These are phyloP conservation scores for Myotis pilosus DNA, from an alignment of 2,797 vertebrate genomes.

Conservation along the genomic window DNA sequence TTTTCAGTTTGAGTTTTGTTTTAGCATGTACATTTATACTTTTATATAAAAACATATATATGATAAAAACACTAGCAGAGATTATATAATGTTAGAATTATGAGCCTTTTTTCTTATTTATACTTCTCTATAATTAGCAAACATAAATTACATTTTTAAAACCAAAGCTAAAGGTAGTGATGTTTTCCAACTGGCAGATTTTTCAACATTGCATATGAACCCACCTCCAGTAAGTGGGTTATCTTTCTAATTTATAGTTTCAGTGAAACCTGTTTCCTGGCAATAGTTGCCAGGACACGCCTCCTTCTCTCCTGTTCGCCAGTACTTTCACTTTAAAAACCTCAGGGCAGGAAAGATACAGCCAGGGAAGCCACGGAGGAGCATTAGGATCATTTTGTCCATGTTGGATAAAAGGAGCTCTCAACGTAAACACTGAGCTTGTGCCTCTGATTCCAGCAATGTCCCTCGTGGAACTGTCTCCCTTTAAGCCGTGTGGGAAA, in stretches of 20 bases:
- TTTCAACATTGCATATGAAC: background rate
- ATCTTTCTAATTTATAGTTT: constrained; percentile 36
- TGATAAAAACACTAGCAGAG: constrained; percentile 4
- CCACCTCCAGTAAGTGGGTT: background rate
- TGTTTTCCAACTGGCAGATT: background rate
- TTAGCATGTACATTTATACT: background rate
- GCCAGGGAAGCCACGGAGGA: background rate
- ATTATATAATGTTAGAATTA: background rate
- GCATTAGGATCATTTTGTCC: background rate
- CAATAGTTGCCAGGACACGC: background rate
- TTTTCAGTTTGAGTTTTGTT: constrained; percentile 28
- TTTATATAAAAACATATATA: background rate
- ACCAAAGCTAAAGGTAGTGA: background rate
- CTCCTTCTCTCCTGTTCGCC: background rate
- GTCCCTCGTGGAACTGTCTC: background rate
- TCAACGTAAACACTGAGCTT: fast-evolving
- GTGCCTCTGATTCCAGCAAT: background rate
- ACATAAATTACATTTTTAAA: background rate
- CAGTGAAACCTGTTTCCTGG: constrained; percentile 33
- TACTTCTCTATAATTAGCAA: background rate
- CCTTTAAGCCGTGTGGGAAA: background rate
- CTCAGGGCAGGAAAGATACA: background rate
- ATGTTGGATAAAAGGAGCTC: background rate
- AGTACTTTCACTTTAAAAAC: background rate
- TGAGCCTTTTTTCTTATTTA: background rate